These are phyloP conservation scores for Heliconius ethilla DNA, from an alignment of 2,888 invertebrate species.

Conservation along the genomic window DNA sequence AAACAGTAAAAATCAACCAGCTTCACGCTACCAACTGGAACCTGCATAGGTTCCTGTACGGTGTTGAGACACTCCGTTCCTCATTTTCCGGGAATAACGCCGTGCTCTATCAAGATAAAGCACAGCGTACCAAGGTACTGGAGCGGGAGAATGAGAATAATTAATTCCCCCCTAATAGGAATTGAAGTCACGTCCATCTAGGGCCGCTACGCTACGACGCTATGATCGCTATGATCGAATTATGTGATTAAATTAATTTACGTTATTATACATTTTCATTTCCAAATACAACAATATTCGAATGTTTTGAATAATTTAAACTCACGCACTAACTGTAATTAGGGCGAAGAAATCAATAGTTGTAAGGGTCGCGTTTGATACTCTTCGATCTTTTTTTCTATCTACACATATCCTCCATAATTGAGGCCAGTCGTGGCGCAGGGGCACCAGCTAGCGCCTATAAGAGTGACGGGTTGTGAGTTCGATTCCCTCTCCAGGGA, in stretches of 20 bases:
- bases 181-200: background rate
- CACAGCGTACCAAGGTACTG: too few relatives aligned
- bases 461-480: background rate
- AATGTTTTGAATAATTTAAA: constrained; percentile 31
- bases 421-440: background rate
- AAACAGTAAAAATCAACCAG: too few relatives aligned
- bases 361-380: background rate
- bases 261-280: background rate
- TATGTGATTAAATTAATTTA: background rate
- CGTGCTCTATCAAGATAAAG: too few relatives aligned
- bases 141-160: too few relatives aligned
- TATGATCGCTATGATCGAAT: too few relatives aligned
- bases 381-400: background rate
- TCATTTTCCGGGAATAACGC: too few relatives aligned
- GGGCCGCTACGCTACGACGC: too few relatives aligned
- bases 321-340: constrained; percentile 27
- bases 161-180: background rate
- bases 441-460: too few relatives aligned
- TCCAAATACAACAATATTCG: constrained; percentile 14
- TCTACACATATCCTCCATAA: background rate
- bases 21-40: too few relatives aligned
- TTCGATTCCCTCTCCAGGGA: background rate
- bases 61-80: too few relatives aligned
- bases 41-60: too few relatives aligned
- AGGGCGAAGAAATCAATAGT: constrained; percentile 30